Percentiles rank a stretch among this genome's conserved stretches.
Conservation (phyloP, 2,113 vertebrate species). For the Bagarius yarrelli region DNA sequence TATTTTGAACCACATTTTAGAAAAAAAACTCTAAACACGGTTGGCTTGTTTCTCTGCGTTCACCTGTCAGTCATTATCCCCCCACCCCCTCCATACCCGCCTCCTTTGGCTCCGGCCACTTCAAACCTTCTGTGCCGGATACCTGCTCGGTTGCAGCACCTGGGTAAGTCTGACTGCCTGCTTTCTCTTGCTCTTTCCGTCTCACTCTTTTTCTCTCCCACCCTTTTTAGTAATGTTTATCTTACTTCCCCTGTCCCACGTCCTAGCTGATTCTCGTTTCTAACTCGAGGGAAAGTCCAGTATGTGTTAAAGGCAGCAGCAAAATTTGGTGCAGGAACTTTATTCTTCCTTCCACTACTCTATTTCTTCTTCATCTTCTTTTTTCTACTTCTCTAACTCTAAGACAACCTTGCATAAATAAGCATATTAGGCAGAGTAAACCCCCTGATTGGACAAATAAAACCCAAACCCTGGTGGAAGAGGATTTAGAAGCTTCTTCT, state of each 20-base stretch:
- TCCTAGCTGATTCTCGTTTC: neutral
- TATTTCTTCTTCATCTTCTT: neutral
- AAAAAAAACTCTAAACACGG: neutral
- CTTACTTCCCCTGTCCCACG: neutral
- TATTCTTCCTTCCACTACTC: conserved; percentile 1
- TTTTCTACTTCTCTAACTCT: no score
- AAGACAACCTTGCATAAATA: no score
- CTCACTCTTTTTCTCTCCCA: conserved; percentile 18
- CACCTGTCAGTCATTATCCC: conserved; percentile 67
- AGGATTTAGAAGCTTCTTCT: no score
- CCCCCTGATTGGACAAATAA: neutral
- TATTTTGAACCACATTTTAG: neutral
- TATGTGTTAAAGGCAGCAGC: neutral
- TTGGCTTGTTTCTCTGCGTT: conserved; percentile 41
- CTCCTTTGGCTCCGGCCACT: conserved; percentile 54
- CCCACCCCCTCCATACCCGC: conserved; percentile 68
- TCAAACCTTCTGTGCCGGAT: conserved; percentile 42
- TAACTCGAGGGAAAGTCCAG: neutral
- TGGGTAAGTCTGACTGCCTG: conserved; percentile 48
- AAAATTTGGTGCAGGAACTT: neutral
- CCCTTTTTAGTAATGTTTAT: conserved; percentile 18
- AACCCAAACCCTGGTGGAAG: neutral
- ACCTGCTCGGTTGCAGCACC: conserved; percentile 53
- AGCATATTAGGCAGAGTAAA: no score
- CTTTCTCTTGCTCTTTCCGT: neutral